phyloP scores from a whole-genome alignment of 1,140 invertebrate species.

The Drosophila bipectinata region DNA sequence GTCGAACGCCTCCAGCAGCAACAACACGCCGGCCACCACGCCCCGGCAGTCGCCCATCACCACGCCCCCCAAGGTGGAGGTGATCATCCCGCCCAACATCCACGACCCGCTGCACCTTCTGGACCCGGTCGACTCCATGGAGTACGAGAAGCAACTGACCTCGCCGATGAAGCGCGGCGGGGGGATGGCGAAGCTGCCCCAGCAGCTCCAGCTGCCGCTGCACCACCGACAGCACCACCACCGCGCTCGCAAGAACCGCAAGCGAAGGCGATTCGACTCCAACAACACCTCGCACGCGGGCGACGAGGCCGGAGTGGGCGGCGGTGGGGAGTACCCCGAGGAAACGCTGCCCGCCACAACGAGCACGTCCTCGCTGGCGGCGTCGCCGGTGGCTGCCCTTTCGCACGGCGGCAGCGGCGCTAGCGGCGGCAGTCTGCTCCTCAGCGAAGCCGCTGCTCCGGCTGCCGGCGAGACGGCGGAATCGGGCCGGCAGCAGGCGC shows the following conservation, averaged over 20 bases:
- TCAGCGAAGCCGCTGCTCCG: constrained; percentile 63
- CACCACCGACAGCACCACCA: constrained; percentile 78
- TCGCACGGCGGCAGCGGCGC: constrained; percentile 26
- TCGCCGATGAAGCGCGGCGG: constrained; percentile 71
- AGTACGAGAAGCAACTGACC: constrained; percentile 90
- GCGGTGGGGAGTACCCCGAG: constrained; percentile 32
- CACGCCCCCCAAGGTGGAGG: constrained; percentile 92
- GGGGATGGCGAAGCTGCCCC: constrained; percentile 45
- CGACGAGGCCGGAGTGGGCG: constrained; percentile 45
- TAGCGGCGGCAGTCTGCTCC: constrained; percentile 34
- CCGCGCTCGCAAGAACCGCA: constrained; percentile 81
- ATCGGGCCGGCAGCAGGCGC: constrained; percentile 67
- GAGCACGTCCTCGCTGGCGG: constrained; percentile 49
- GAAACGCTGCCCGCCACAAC: constrained; percentile 45
- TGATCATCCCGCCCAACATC: constrained; percentile 96
- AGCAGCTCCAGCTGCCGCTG: constrained; percentile 44
- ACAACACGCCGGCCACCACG: constrained; percentile 94
- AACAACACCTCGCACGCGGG: constrained; percentile 64
- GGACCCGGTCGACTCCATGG: constrained; percentile 91
- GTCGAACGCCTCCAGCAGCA: constrained; percentile 91
- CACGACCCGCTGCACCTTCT: constrained; percentile 95
- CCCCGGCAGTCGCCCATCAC: constrained; percentile 94
- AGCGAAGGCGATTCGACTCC: constrained; percentile 67
- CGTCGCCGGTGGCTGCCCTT: constrained; percentile 58
- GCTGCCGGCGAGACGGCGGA: constrained; percentile 64